Percentiles rank a stretch among this genome's conserved stretches.
Evolutionary conservation across 2,888 invertebrate species (phyloP).

Genomic region (Eudemis profundana): DNA sequence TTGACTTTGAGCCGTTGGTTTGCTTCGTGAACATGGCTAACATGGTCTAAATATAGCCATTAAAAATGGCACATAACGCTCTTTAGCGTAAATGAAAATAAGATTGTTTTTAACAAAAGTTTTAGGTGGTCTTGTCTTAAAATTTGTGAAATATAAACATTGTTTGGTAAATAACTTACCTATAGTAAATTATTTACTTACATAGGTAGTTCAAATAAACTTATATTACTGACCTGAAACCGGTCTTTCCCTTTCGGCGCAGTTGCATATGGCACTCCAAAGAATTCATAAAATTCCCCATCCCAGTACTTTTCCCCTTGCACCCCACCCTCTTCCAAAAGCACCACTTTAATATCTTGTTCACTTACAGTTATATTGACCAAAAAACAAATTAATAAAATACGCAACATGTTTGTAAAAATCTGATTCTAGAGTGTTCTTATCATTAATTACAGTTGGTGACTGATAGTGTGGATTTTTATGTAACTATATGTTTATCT

Average conservation of each 20-base stretch:
- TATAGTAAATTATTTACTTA: no score
- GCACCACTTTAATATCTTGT: constrained; percentile 56
- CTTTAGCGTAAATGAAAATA: no score
- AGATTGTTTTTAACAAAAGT: no score
- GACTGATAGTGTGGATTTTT: constrained; percentile 23
- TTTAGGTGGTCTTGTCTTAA: no score
- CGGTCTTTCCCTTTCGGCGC: constrained; percentile 68
- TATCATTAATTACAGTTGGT: constrained; percentile 36
- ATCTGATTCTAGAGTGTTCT: constrained; percentile 35
- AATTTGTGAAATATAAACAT: no score
- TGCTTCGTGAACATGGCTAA: no score
- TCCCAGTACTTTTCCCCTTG: constrained; percentile 74
- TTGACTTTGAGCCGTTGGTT: no score
- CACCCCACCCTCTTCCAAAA: constrained; percentile 66
- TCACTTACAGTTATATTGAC: constrained; percentile 52
- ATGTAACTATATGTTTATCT: constrained; percentile 19
- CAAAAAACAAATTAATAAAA: constrained; percentile 55
- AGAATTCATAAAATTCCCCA: constrained; percentile 76
- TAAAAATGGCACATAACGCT: no score
- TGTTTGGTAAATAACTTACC: no score
- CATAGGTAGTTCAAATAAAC: neutral
- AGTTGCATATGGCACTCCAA: constrained; percentile 72
- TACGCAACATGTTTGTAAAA: constrained; percentile 58
- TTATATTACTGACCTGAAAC: constrained; percentile 64
- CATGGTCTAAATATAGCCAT: no score